Percentiles rank a stretch among this genome's conserved stretches.
Conservation (phyloP, 2,113 vertebrate species). For the Phodopus roborovskii region DNA sequence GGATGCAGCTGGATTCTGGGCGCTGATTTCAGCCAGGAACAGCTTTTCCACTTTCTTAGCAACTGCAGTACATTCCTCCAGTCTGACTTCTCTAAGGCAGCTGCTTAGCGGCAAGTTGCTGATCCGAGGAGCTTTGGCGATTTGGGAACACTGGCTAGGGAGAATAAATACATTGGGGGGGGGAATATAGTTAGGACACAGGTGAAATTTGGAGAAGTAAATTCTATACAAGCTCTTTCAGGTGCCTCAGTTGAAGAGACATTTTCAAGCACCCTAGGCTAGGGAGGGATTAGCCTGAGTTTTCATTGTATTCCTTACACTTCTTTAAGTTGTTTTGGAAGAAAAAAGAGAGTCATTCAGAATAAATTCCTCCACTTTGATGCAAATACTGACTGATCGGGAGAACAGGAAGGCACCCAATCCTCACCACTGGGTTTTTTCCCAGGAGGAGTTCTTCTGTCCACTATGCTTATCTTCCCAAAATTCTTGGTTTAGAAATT, state of each 20-base stretch:
- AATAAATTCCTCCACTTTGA: neutral
- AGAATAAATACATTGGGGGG: neutral
- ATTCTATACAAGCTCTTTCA: neutral
- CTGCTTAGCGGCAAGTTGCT: neutral
- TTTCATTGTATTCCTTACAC: neutral
- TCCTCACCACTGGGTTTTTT: neutral
- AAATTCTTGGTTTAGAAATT: slow-evolving; percentile 26
- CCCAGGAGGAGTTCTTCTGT: neutral
- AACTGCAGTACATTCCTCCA: fast-evolving
- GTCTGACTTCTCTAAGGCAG: neutral
- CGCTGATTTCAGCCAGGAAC: neutral
- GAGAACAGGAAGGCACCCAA: neutral
- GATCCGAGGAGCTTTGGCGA: neutral
- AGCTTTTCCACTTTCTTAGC: neutral
- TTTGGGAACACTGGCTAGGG: neutral
- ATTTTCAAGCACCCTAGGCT: neutral
- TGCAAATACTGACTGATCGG: neutral
- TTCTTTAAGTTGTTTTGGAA: slow-evolving; percentile 4
- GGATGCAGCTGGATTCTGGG: fast-evolving
- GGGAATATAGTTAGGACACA: neutral
- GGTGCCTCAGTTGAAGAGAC: neutral
- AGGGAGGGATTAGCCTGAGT: neutral
- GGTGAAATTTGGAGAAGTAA: neutral
- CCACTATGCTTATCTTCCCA: slow-evolving; percentile 27
- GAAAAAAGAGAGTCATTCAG: neutral